Conservation (phyloP, 92 coral and sea anemone genomes). For the Parazoanthus darwini region DNA sequence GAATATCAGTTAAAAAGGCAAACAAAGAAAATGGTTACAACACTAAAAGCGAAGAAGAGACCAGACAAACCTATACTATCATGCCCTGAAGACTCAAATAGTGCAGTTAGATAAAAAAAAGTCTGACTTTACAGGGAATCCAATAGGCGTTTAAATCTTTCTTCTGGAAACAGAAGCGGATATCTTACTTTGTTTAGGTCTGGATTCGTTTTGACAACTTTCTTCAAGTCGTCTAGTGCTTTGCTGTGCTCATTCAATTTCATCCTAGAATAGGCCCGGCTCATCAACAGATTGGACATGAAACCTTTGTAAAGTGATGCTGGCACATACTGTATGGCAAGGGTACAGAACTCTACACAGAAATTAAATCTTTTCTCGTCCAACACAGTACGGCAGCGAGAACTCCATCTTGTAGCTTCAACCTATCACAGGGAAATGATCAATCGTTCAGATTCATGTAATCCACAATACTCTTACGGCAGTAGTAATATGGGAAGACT, state of each 20-base stretch:
- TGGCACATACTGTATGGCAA: constrained; percentile 38
- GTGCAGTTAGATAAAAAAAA: neutral
- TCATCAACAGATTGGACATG: constrained; percentile 26
- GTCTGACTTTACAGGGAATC: no score
- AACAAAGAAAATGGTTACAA: no score
- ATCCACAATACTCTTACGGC: no score
- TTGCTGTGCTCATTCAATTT: constrained; percentile 12
- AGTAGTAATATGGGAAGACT: no score
- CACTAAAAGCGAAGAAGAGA: no score
- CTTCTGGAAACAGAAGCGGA: neutral
- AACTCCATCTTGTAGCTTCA: constrained; percentile 26
- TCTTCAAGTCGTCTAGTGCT: constrained; percentile 31
- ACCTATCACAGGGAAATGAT: neutral
- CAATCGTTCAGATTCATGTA: no score
- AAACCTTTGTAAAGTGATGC: constrained; percentile 6
- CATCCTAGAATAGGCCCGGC: constrained; percentile 30
- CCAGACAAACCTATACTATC: no score
- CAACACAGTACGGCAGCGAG: constrained; percentile 21
- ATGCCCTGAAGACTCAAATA: neutral
- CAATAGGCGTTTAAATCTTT: no score
- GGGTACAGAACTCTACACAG: constrained; percentile 31
- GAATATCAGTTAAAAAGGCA: no score
- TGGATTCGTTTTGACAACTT: constrained; percentile 10
- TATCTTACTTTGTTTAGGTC: constrained; percentile 11
- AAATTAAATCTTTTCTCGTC: constrained; percentile 8